Percentiles rank a stretch among this genome's conserved stretches.
Evolutionary conservation across 1,140 invertebrate species (phyloP).

Genomic region (Mya arenaria): DNA sequence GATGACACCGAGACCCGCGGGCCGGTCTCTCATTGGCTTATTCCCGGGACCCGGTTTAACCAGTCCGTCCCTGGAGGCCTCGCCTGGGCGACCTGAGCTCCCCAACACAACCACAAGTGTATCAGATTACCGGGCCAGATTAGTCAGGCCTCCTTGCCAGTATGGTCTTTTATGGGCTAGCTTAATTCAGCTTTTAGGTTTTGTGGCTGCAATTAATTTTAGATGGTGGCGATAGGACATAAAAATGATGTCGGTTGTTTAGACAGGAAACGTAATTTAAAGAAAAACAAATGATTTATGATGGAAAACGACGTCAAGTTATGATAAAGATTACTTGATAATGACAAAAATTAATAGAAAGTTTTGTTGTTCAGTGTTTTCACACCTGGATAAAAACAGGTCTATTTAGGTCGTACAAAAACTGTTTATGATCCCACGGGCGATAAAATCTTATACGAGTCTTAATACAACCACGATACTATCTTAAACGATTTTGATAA

Average conservation of each 20-base stretch:
- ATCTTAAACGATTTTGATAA: no score
- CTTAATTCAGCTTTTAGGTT: constrained; percentile 23
- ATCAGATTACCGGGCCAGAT: constrained; percentile 50
- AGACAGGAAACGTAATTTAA: constrained; percentile 24
- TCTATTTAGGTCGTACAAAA: not conserved
- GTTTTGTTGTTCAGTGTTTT: not conserved
- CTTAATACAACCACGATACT: no score
- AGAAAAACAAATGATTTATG: constrained; percentile 41
- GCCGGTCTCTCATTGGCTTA: no score
- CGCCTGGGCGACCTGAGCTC: no score
- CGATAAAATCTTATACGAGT: constrained; percentile 13
- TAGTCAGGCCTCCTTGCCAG: constrained; percentile 34
- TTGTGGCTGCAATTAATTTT: constrained; percentile 33
- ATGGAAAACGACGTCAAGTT: not conserved
- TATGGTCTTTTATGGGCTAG: not conserved
- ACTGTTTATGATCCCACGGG: constrained; percentile 12
- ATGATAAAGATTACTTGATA: constrained; percentile 12
- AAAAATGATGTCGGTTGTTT: not conserved
- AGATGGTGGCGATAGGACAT: not conserved
- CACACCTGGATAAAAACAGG: constrained; percentile 39
- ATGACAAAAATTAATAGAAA: constrained; percentile 25
- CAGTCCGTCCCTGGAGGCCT: no score
- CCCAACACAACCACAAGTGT: constrained; percentile 39
- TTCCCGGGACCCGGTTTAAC: no score
- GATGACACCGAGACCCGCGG: no score